Conservation (phyloP, 2,797 vertebrate species). For the Myioborus miniatus region DNA sequence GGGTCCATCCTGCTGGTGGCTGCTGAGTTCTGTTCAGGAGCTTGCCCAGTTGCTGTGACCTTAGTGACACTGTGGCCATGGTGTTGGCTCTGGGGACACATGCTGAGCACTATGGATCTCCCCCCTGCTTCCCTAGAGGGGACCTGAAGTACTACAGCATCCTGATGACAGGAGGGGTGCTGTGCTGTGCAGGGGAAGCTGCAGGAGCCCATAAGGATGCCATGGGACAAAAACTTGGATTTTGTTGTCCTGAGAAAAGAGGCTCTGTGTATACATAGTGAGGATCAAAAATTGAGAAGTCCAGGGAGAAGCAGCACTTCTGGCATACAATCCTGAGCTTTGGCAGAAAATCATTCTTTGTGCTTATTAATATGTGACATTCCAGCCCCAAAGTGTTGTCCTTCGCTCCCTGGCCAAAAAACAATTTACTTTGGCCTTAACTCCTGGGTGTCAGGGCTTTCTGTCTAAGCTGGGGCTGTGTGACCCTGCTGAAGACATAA, state of each 20-base stretch:
- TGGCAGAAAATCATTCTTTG: not conserved
- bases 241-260: not conserved
- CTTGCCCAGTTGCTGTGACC: not conserved
- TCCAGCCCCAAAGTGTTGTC: not conserved
- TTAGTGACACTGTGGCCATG: not conserved
- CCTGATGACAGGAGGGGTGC: not conserved
- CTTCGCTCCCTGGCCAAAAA: not conserved
- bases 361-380: not conserved
- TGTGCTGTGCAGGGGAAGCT: not conserved
- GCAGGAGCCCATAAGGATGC: not conserved
- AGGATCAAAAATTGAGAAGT: not conserved
- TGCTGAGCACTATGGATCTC: accelerated
- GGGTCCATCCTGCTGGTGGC: not conserved
- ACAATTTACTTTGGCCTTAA: not conserved
- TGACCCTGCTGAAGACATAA: not conserved
- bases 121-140: not conserved
- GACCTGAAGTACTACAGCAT: not conserved
- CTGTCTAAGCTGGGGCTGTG: not conserved
- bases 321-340: not conserved
- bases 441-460: not conserved
- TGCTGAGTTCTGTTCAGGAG: not conserved
- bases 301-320: not conserved
- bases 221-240: not conserved
- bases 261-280: not conserved
- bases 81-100: not conserved